phyloP scores from a whole-genome alignment of 1,140 invertebrate species.

The Tetragonula clypearis region DNA sequence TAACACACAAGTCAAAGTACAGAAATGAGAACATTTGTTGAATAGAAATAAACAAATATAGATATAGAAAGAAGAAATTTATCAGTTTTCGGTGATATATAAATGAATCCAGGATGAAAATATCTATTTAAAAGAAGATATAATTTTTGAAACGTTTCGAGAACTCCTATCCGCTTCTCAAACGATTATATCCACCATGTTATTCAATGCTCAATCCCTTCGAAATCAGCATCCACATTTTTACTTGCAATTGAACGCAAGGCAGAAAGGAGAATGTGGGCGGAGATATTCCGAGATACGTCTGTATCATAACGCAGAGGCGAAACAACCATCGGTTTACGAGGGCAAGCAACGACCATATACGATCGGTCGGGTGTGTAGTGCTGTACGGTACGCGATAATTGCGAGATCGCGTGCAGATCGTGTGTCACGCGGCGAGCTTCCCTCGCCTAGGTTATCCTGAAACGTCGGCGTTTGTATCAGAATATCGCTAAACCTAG shows the following conservation, averaged over 20 bases:
- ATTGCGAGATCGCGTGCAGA: constrained; percentile 64
- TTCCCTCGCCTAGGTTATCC: background rate
- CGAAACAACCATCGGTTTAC: constrained; percentile 38
- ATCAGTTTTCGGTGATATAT: background rate
- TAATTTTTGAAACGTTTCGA: background rate
- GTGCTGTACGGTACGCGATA: constrained; percentile 51
- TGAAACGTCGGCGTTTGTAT: constrained; percentile 8
- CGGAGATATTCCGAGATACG: constrained; percentile 49
- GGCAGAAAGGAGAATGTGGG: background rate
- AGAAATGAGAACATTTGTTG: background rate
- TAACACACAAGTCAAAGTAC: background rate
- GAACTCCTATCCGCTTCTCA: background rate
- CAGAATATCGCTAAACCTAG: constrained; percentile 13
- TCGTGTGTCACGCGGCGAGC: constrained; percentile 6
- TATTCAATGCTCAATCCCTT: constrained; percentile 37
- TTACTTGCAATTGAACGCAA: background rate
- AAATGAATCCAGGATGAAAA: too few relatives aligned
- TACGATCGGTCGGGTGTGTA: constrained; percentile 42
- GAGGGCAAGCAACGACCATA: constrained; percentile 29
- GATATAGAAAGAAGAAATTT: background rate
- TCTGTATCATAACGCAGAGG: constrained; percentile 49
- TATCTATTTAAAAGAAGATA: too few relatives aligned
- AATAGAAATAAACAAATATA: background rate
- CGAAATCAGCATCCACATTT: background rate
- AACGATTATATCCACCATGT: background rate